Base-by-base conservation (phyloP, 2,888 invertebrate genomes). In the Pandemis heparana region DNA sequence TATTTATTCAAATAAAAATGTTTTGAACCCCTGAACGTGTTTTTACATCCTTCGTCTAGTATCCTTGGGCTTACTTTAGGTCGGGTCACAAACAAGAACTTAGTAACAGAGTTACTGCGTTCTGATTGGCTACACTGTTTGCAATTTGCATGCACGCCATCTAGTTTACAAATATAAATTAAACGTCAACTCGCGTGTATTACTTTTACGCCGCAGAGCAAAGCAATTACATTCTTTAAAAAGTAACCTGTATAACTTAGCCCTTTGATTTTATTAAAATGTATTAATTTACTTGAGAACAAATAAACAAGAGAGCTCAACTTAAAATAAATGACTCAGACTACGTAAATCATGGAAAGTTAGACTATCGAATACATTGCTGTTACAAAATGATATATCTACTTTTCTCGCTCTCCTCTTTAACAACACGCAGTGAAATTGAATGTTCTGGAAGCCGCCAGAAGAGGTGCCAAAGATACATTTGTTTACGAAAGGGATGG, bases 91-190 rank as follows among this genome's bases (percentile, higher is more conserved):
- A 38, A 48, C 39, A 18, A 39, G 51, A 61, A 69, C 61, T 69
- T 61, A 39, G 51, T 41, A 51, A 62, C 23, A 14, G 16, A 69
- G 39, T 62, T 69, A 48, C 39, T 18, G 12, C 38, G 32, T 16
- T n/a, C n/a, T 10, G 51, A 62, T 69, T 70, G 62, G 62, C 51
- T 62, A 12, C 43, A 61, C 61, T 61, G 66, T 56, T 56, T 18
- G 39, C 51, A 51, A 70, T 70, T 70, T 70, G 61, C 69, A 62
- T 61, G n/a, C 18, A 23, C 48, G 32, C 48, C 46, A 39, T 61
- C 48, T 32, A 3, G 16, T 43, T n/a, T 23, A 14, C 10, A 46
- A 41, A 46, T 10, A 12, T 59, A 46, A n/a, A n/a, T 32, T 60
- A 41, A 61, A 14, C 14, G 5, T 23, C 18, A 61, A 39, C 48